Evolutionary conservation across 2,888 invertebrate genomes (phyloP).

Genomic region (Aricia artaxerxes): DNA sequence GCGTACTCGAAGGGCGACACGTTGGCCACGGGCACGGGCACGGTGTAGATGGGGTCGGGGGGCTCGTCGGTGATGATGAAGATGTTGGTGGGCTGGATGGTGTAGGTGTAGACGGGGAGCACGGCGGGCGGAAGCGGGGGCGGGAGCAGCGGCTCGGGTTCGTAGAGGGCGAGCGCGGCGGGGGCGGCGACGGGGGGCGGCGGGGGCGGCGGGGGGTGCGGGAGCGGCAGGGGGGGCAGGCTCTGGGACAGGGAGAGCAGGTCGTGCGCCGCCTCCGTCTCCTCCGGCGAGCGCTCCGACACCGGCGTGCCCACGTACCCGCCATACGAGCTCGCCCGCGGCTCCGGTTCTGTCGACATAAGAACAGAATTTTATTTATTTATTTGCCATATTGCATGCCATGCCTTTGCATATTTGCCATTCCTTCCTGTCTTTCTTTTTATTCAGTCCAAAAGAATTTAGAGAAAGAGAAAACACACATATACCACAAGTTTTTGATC

Average conservation of each 20-base stretch:
- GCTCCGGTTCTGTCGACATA: slow-evolving; percentile 43
- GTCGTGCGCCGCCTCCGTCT: slow-evolving; percentile 94
- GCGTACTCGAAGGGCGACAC: slow-evolving; percentile 51
- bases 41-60: slow-evolving; percentile 54
- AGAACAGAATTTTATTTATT: neutral
- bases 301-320: slow-evolving; percentile 66
- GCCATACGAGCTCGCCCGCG: slow-evolving; percentile 57
- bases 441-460: too few relatives aligned
- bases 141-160: slow-evolving; percentile 56
- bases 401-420: too few relatives aligned
- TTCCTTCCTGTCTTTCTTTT: too few relatives aligned
- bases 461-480: neutral
- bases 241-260: slow-evolving; percentile 88
- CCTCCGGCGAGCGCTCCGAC: slow-evolving; percentile 86
- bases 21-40: slow-evolving; percentile 57
- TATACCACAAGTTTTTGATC: neutral
- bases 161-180: slow-evolving; percentile 61
- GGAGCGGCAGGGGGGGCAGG: slow-evolving; percentile 87
- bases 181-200: slow-evolving; percentile 57
- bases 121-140: slow-evolving; percentile 49
- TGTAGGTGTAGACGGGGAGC: slow-evolving; percentile 81
- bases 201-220: slow-evolving; percentile 77
- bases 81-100: slow-evolving; percentile 81
- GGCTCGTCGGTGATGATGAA: slow-evolving; percentile 62
- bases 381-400: too few relatives aligned